Evolutionary conservation across 2,797 vertebrate species (phyloP), one percentile per base, ranked within the genome.

Genomic region (Sciaenops ocellatus): DNA sequence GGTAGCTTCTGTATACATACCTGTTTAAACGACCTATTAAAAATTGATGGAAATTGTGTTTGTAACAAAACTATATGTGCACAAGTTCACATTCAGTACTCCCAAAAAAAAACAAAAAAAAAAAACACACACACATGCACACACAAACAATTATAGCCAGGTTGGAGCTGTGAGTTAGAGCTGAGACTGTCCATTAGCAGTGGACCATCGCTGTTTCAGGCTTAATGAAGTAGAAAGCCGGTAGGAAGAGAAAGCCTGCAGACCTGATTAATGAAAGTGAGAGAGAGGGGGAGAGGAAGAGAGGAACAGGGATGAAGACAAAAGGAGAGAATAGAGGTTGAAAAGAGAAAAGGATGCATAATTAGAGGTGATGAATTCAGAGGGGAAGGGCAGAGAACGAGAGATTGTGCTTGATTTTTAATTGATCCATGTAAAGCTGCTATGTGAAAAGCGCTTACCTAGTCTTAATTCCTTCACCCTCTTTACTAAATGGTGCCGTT

Each of bases 151-250:
- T 86, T 75, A 84, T 17, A 79, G 67, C 61, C 61, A 22, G 48
- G 57, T 52, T 57, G 79, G 78, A 90, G 84, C 61, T 90, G 83
- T 79, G 83, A 90, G 82, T 86, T 84, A 83, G 78, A 85, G 84
- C 85, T 54, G 76, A 84, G 82, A 80, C 76, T 78, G 80, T 90
- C 92, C 89, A 94, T 93, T 92, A 92, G 85, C 79, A 73, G 73
- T 72, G 79, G 85, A 76, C 73, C 80, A 67, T 83, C 59, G 80
- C 80, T 87, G 84, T 85, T 92, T 91, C 57, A 70, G 79, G 80
- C 68, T 87, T 94, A 94, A 94, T 94, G 93, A 94, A 92, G 89
- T 89, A 87, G 85, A 91, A 91, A 84, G 85, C 66, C 61, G 80
- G 83, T 87, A 72, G 82, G 78, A 78, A 88, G 73, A 89, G 52